These are phyloP conservation scores for Drosophila neoperkinsi DNA, from an alignment of 2,888 invertebrate genomes.

Conservation along the genomic window DNA sequence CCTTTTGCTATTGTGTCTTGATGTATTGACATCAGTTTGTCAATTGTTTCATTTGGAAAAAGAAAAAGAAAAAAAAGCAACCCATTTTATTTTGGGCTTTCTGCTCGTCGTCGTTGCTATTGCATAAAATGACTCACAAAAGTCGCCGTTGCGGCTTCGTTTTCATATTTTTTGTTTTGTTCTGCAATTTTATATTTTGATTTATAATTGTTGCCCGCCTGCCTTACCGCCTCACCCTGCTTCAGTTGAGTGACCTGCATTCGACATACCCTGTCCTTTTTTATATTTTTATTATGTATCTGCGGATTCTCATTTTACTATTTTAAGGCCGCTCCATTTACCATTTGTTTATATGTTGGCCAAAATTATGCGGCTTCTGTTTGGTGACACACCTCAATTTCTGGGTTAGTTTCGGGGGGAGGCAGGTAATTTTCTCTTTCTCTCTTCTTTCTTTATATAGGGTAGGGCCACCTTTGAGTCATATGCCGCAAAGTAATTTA, in stretches of 20 bases:
- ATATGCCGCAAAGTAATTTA: conserved; percentile 37
- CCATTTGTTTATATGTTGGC: conserved; percentile 49
- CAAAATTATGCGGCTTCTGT: conserved; percentile 55
- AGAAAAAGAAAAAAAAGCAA: conserved; percentile 35
- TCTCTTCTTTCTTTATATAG: conserved; percentile 17
- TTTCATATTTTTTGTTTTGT: conserved; percentile 55
- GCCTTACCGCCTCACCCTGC: background rate
- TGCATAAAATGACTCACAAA: conserved; percentile 76
- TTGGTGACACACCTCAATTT: conserved; percentile 53
- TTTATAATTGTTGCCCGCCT: conserved; percentile 9
- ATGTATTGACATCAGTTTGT: conserved; percentile 54
- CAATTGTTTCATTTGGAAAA: conserved; percentile 45
- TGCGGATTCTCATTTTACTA: conserved; percentile 60
- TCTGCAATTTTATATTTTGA: conserved; percentile 37
- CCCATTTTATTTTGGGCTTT: conserved; percentile 41
- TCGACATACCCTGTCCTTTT: conserved; percentile 18
- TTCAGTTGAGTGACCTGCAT: conserved; percentile 61
- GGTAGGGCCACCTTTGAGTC: conserved; percentile 55
- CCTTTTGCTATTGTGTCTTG: conserved; percentile 33
- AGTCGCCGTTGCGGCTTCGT: conserved; percentile 48
- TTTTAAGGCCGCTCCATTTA: conserved; percentile 58
- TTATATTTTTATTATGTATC: conserved; percentile 51
- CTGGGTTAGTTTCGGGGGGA: background rate
- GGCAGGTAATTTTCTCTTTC: background rate
- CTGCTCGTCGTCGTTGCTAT: conserved; percentile 32